phyloP scores from a whole-genome alignment of 1,140 invertebrate species.

The Bombus polaris region DNA sequence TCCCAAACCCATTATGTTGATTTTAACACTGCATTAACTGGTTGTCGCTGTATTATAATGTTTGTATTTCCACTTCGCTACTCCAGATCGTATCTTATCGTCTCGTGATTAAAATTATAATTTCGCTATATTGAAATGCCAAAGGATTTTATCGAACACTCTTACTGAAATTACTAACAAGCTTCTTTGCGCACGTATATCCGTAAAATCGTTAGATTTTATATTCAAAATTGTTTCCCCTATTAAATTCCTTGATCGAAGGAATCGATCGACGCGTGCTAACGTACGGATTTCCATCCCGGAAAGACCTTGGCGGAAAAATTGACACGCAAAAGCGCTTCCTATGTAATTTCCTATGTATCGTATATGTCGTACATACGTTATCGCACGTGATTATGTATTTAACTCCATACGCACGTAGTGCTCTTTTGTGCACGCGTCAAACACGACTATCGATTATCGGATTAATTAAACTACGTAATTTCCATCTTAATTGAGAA shows the following conservation, averaged over 20 bases:
- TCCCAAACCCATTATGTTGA: conserved; percentile 51
- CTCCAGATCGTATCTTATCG: too few relatives aligned
- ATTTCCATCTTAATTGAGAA: conserved; percentile 19
- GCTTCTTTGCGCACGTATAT: too few relatives aligned
- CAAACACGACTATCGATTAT: conserved; percentile 26
- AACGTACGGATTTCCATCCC: background rate
- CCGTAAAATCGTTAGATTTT: too few relatives aligned
- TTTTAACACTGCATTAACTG: conserved; percentile 23
- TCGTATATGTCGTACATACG: background rate
- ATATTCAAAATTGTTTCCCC: too few relatives aligned
- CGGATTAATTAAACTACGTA: conserved; percentile 25
- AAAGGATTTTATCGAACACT: too few relatives aligned
- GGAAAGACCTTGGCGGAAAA: background rate
- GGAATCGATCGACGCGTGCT: background rate
- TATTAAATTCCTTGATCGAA: background rate
- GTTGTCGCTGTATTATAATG: background rate
- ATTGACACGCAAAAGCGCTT: background rate
- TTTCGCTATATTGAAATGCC: background rate
- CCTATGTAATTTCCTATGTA: background rate
- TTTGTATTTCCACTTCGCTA: background rate
- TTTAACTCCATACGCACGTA: background rate
- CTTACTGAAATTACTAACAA: background rate
- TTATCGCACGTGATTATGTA: too few relatives aligned
- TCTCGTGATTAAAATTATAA: background rate
- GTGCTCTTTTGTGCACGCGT: conserved; percentile 17